Evolutionary conservation across 2,888 invertebrate genomes (phyloP).

Genomic region (Zygaena filipendulae): DNA sequence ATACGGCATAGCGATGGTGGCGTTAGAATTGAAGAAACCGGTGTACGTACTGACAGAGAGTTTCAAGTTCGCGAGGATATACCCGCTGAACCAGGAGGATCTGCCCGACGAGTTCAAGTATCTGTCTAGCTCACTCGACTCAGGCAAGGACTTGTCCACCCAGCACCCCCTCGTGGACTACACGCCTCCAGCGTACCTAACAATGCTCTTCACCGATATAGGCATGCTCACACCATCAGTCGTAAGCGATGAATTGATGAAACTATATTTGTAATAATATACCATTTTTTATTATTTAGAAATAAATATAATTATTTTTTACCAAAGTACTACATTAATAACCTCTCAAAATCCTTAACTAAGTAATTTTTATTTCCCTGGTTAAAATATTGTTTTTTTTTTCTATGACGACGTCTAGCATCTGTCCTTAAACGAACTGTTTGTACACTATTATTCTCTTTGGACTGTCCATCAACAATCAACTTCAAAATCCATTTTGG

Average conservation of each 20-base stretch:
- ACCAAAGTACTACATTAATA: too few relatives aligned
- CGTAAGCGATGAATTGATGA: conserved; percentile 97
- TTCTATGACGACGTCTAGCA: too few relatives aligned
- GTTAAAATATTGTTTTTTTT: too few relatives aligned
- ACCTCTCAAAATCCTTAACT: too few relatives aligned
- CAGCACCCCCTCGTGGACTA: conserved; percentile 95
- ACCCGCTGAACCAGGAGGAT: conserved; percentile 93
- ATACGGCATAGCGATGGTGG: conserved; percentile 86
- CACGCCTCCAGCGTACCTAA: conserved; percentile 94
- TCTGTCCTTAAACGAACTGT: conserved; percentile 2
- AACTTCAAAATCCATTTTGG: too few relatives aligned
- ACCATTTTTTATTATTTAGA: conserved; percentile 21
- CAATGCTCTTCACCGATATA: conserved; percentile 93
- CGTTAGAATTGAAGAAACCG: conserved; percentile 91
- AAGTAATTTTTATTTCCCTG: too few relatives aligned
- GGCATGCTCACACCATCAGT: conserved; percentile 97
- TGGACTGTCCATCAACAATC: too few relatives aligned
- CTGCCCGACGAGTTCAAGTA: conserved; percentile 88
- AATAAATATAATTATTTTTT: conserved; percentile 14
- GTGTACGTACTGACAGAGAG: conserved; percentile 97
- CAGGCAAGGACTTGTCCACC: conserved; percentile 52
- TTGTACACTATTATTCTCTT: too few relatives aligned
- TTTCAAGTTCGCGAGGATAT: conserved; percentile 95
- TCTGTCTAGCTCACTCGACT: conserved; percentile 59
- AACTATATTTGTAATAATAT: conserved; percentile 85